Conservation (phyloP, 2,797 vertebrate genomes). For the Coranthus polyacanthus region DNA sequence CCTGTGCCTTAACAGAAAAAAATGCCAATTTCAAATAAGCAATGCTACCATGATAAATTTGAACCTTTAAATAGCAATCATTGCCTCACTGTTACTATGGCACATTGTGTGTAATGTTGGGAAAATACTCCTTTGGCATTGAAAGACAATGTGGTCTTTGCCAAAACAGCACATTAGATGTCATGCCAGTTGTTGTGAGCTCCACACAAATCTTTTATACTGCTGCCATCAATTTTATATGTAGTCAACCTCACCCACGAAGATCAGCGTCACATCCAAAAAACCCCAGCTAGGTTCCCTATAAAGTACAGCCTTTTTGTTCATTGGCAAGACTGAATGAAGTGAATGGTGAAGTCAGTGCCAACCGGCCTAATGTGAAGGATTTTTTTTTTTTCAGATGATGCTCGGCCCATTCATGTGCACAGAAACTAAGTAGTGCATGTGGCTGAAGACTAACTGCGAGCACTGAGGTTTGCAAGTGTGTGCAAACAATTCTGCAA, state of each 20-base stretch:
- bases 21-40: conserved; percentile 2
- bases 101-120: conserved; percentile 23
- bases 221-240: conserved; percentile 30
- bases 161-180: conserved; percentile 34
- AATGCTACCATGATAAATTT: not conserved
- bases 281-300: not conserved
- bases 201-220: conserved; percentile 28
- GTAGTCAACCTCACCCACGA: conserved; percentile 18
- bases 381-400: too few relatives aligned
- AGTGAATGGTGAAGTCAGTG: conserved; percentile 6
- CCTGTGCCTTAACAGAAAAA: not conserved
- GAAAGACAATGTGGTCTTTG: conserved; percentile 22
- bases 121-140: conserved; percentile 29
- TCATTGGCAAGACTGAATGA: conserved; percentile 9
- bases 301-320: conserved; percentile 2
- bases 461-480: too few relatives aligned
- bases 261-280: conserved; percentile 17
- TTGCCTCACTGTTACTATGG: conserved; percentile 29
- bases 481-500: conserved; percentile 32
- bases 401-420: conserved; percentile 1
- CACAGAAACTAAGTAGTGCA: conserved; percentile 3
- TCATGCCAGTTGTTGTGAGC: conserved; percentile 39
- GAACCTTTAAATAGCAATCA: conserved; percentile 9
- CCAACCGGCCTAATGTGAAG: conserved; percentile 17
- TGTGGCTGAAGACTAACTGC: conserved; percentile 10